These are phyloP conservation scores for Aythya baeri DNA, from an alignment of 2,113 vertebrate species.

Conservation along the genomic window DNA sequence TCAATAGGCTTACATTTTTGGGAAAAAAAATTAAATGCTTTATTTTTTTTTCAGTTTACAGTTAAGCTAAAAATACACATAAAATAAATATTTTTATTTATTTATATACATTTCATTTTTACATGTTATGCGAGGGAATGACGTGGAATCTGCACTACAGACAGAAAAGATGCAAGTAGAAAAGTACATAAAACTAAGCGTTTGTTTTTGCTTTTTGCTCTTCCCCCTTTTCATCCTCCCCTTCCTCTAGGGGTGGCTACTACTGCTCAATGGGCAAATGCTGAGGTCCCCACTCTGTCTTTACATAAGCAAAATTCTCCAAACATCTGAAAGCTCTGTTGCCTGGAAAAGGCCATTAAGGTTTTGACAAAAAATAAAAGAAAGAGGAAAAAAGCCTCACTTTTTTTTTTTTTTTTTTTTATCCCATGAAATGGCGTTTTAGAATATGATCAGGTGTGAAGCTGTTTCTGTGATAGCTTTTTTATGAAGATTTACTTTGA, in stretches of 20 bases:
- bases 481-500: constrained; percentile 6
- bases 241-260: background rate
- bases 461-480: background rate
- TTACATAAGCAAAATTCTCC: background rate
- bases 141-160: constrained; percentile 47
- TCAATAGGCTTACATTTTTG: constrained; percentile 69
- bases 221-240: background rate
- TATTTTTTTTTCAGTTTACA: constrained; percentile 72
- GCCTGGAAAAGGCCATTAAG: background rate
- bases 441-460: background rate
- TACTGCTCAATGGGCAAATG: background rate
- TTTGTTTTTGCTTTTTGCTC: constrained; percentile 65
- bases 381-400: background rate
- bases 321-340: background rate
- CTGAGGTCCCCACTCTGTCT: background rate
- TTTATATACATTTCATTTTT: constrained; percentile 75
- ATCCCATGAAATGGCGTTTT: background rate
- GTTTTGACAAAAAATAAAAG: background rate
- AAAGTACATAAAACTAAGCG: constrained; percentile 70
- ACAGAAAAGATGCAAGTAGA: constrained; percentile 58
- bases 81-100: constrained; percentile 78
- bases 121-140: constrained; percentile 52
- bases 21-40: constrained; percentile 70
- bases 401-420: constrained; percentile 10
- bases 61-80: constrained; percentile 81